Conservation (phyloP, 2,113 vertebrate species). For the Cnemophilus loriae region DNA sequence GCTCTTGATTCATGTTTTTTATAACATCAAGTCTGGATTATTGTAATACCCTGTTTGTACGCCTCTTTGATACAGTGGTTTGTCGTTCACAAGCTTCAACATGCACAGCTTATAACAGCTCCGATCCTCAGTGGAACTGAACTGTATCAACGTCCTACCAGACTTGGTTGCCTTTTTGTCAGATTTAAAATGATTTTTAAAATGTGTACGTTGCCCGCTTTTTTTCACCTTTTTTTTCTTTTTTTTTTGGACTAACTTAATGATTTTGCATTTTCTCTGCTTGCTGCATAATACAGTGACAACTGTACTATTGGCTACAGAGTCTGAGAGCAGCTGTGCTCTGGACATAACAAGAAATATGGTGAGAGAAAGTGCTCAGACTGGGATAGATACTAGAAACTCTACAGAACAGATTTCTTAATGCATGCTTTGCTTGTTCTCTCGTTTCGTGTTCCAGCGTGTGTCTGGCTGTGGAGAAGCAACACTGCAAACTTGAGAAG, state of each 20-base stretch:
- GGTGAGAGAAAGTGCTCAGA: not conserved
- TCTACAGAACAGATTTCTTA: not conserved
- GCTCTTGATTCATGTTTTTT: slow-evolving; percentile 61
- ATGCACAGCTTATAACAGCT: slow-evolving; percentile 45
- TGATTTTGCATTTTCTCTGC: not conserved
- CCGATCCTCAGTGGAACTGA: not conserved
- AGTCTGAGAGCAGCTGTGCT: not conserved
- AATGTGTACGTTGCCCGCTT: not conserved
- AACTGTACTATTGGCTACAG: not conserved
- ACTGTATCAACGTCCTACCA: slow-evolving; percentile 11
- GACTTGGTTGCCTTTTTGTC: not conserved
- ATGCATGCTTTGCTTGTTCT: not conserved
- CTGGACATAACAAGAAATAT: not conserved
- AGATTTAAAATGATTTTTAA: not conserved
- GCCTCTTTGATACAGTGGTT: slow-evolving; percentile 46
- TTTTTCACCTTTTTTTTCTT: not conserved
- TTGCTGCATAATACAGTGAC: not conserved
- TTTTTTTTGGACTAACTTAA: not conserved
- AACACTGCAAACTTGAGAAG: not conserved
- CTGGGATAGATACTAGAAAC: not conserved
- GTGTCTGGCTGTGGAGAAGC: not conserved
- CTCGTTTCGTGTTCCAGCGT: not conserved
- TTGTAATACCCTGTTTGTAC: slow-evolving; percentile 66
- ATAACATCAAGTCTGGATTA: slow-evolving; percentile 63
- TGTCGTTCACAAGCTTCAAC: not conserved